Base-by-base conservation (phyloP, 2,797 vertebrate species). In the Hirundo rustica region DNA sequence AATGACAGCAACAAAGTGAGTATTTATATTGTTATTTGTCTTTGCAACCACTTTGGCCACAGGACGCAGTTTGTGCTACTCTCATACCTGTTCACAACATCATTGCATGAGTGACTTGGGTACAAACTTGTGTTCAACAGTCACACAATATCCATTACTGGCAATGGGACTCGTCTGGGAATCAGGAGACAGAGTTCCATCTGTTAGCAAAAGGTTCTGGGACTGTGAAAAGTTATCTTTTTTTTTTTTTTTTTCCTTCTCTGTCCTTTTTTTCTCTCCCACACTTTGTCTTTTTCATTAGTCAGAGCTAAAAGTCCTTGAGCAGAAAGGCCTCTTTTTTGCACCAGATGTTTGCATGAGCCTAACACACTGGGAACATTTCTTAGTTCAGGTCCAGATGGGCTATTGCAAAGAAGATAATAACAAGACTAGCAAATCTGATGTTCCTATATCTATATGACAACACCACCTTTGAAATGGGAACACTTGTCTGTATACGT, bases 341-440 rank as follows among this genome's bases (percentile, higher is more conserved):
- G 61, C 76, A 80, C 76, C 89, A 96, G 95, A 93, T 94, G 83
- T 96, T 97, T 95, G 85, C 85, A 92, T 73, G 89, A 94, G 76
- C 64, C 70, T 92, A 83, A 84, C 79, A 91, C 91, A 21, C 64
- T 76, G 91, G 85, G 85, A 96, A 16, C 30, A 50, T 92, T 79
- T 94, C 88, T 88, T 50, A 82, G 71, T 12, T 77, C 74, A 71
- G 87, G 77, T 86, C 94, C 88, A 93, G 89, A 94, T 93, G 95
- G 91, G 89, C 93, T 78, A 75, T 85, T 89, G 93, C 91, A 96
- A 85, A 76, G 92, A 22, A 95, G 92, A 95, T 89, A 95, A 92
- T 87, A 96, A 89, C 85, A 93, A 86, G 64, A 71, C 77, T 18
- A 68, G 47, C 74, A 94, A 95, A 93, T 67, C 60, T 67, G 77